Base-by-base conservation (phyloP, 1,140 invertebrate genomes). In the Hermetia illucens region DNA sequence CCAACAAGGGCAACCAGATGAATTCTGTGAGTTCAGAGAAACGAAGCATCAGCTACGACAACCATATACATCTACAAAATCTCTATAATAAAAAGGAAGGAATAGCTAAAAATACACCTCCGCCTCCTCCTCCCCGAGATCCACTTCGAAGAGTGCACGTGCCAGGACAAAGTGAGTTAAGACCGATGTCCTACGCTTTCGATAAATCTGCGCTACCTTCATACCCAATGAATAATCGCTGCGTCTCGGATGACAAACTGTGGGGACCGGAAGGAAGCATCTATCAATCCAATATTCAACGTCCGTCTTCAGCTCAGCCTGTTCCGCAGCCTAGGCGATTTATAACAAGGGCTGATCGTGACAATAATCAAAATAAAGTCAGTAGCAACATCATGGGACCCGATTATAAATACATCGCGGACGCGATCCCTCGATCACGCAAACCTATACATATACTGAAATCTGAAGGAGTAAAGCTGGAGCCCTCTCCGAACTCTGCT, bases 91-190 rank as follows among this genome's bases (percentile, higher is more conserved):
- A 55, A 56, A n/a, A n/a, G n/a, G n/a, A n/a, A 36, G 56, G 53
- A 44, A 58, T 55, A 38, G 58, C 61, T 40, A 64, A 64, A 43
- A 55, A 53, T 39, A 48, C 66, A 22, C 74, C 74, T 9, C 79
- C 77, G 1, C 71, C 72, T n/a, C 77, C 77, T 25, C 77, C 79
- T 2, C 79, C 79, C 19, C 58, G 77, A 45, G 76, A 79, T 58
- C 76, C 74, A 16, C 68, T 73, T 43, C 55, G 74, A 62, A 69
- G 34, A 53, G 62, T 49, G 1, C 47, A 52, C 29, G 41, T 52
- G 1, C 46, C 44, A 5, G 45, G 44, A 2, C 38, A 40, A 41
- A 42, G 46, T 1, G 56, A 59, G 22, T 43, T 49, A 38, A 55
- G 63, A 34, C 70, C 69, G 1, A 58, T 62, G n/a, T 71, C 68